These are phyloP conservation scores for Hyppa rectilinea DNA, from an alignment of 2,888 invertebrate genomes.

Conservation along the genomic window DNA sequence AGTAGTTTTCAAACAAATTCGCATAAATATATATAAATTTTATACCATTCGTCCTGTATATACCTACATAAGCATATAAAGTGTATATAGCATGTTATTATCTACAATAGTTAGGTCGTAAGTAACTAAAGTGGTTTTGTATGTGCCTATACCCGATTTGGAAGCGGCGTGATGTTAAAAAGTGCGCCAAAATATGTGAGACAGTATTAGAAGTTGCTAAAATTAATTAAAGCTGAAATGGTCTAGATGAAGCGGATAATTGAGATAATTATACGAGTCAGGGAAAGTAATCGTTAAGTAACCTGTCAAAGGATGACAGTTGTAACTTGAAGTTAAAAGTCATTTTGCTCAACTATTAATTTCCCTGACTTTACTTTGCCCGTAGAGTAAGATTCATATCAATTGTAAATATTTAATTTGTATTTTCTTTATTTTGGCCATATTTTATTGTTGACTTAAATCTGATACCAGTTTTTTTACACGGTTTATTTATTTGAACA, in stretches of 20 bases:
- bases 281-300: background rate
- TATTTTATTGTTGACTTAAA: slow-evolving; percentile 2
- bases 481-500: background rate
- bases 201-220: slow-evolving; percentile 40
- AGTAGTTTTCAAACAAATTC: slow-evolving; percentile 19
- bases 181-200: slow-evolving; percentile 45
- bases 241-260: slow-evolving; percentile 1
- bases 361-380: background rate
- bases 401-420: slow-evolving; percentile 40
- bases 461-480: background rate
- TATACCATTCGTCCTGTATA: slow-evolving; percentile 58
- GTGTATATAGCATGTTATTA: slow-evolving; percentile 42
- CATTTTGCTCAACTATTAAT: slow-evolving; percentile 1
- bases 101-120: slow-evolving; percentile 26
- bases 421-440: background rate
- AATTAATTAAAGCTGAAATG: slow-evolving; percentile 6
- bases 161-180: slow-evolving; percentile 46
- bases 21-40: slow-evolving; percentile 38
- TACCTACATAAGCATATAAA: slow-evolving; percentile 41
- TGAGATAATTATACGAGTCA: background rate
- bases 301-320: background rate
- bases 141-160: slow-evolving; percentile 59
- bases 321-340: background rate
- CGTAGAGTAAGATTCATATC: slow-evolving; percentile 45
- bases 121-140: slow-evolving; percentile 56